Evolutionary conservation across 1,140 invertebrate genomes (phyloP).

Genomic region (Aricia agestis): DNA sequence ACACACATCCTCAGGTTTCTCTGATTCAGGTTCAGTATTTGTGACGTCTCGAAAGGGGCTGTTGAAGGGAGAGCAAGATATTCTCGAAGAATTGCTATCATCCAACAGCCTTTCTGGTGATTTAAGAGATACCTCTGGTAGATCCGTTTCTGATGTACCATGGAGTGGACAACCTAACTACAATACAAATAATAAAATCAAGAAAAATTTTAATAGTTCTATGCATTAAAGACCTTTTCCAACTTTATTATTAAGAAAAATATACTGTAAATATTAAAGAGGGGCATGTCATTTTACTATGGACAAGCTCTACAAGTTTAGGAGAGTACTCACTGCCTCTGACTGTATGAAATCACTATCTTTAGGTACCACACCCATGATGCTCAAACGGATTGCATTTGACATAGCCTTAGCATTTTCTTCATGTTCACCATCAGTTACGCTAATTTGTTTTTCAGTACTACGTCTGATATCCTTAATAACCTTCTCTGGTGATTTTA

Average conservation of each 20-base stretch:
- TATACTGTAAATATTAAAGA: too few relatives aligned
- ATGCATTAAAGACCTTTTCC: too few relatives aligned
- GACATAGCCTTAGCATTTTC: conserved; percentile 66
- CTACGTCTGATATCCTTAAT: conserved; percentile 13
- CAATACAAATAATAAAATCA: conserved; percentile 23
- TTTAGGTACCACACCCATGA: conserved; percentile 63
- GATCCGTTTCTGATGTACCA: conserved; percentile 28
- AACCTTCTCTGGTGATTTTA: conserved; percentile 30
- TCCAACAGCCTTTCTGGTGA: conserved; percentile 28
- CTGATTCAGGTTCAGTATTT: conserved; percentile 28
- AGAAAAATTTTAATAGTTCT: too few relatives aligned
- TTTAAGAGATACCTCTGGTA: conserved; percentile 26
- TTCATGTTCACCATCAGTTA: conserved; percentile 47
- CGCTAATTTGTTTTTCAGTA: conserved; percentile 14
- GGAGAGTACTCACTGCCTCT: conserved; percentile 57
- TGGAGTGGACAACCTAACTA: conserved; percentile 28
- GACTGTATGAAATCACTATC: conserved; percentile 64
- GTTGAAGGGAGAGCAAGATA: conserved; percentile 53
- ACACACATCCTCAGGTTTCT: conserved; percentile 23
- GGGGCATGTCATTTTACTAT: too few relatives aligned
- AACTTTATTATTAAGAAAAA: too few relatives aligned
- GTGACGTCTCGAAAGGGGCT: conserved; percentile 51
- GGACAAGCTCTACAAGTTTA: background rate
- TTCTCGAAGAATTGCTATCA: conserved; percentile 34
- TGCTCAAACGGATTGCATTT: conserved; percentile 67